These are phyloP conservation scores for Daktulosphaira vitifoliae DNA, from an alignment of 1,140 invertebrate genomes.

Conservation along the genomic window DNA sequence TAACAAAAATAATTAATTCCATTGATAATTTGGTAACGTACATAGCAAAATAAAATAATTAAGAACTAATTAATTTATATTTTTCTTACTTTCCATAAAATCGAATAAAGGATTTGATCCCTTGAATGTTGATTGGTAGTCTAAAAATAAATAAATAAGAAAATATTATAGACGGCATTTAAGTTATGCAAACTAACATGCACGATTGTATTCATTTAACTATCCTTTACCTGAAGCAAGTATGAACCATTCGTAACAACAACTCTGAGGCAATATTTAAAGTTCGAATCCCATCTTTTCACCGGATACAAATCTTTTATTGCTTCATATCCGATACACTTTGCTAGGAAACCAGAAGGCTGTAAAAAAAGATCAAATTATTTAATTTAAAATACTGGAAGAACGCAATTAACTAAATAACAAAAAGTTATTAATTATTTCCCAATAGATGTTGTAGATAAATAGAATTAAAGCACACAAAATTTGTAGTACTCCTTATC, in stretches of 20 bases:
- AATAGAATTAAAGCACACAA: too few relatives aligned
- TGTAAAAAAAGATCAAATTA: slow-evolving; percentile 17
- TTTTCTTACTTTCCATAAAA: slow-evolving; percentile 81
- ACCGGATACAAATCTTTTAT: slow-evolving; percentile 74
- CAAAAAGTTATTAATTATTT: too few relatives aligned
- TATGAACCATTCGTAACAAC: slow-evolving; percentile 68
- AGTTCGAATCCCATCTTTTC: slow-evolving; percentile 66
- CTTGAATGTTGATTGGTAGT: slow-evolving; percentile 68
- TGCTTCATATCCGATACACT: slow-evolving; percentile 50
- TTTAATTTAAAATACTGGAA: too few relatives aligned
- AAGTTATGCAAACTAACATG: slow-evolving; percentile 7
- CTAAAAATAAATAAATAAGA: slow-evolving; percentile 44
- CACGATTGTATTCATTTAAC: neutral
- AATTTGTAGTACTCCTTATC: too few relatives aligned
- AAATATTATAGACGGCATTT: neutral
- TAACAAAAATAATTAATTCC: slow-evolving; percentile 40
- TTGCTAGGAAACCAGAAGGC: slow-evolving; percentile 7
- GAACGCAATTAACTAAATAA: too few relatives aligned
- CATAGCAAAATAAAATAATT: too few relatives aligned
- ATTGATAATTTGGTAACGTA: too few relatives aligned
- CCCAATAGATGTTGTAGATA: too few relatives aligned
- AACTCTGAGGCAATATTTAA: slow-evolving; percentile 71
- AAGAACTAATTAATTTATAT: too few relatives aligned
- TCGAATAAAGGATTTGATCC: slow-evolving; percentile 78
- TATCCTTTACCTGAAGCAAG: slow-evolving; percentile 53